Base-by-base conservation (phyloP, 2,113 vertebrate genomes). In the Campylomormyrus numenius region DNA sequence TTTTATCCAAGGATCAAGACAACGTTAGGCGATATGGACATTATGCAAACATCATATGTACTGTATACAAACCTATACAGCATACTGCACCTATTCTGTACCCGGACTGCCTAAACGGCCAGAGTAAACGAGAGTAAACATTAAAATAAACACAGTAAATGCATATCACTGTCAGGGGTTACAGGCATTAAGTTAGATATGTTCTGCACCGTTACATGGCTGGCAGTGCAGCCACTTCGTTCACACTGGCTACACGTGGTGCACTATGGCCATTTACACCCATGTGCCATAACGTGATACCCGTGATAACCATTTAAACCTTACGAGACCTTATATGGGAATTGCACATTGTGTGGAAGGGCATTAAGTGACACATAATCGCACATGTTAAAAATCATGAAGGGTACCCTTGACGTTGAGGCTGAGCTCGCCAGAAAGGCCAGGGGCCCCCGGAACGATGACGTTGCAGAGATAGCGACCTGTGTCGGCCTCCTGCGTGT, bases 391-490 rank as follows among this genome's bases (percentile, higher is more conserved):
- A 42, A 17, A 42, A 80, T 39, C 35, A 42, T 19, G 35, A 80
- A 42, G 15, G 74, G 35, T 80, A 98, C 97, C 97, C 94, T 97
- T 95, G 45, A 98, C 97, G 0, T 95, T 96, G 87, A 98, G 96
- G 90, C 93, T 93, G 90, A 98, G 92, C 92, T 94, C 93, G 91
- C 24, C 91, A 0, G 88, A 88, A 84, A 95, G 91, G 58, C 93
- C 19, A 10, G 5, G 91, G 90, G 0, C 94, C 89, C 94, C 95
- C 0, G 91, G 92, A 92, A 97, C 93, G 13, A 97, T 96, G 90
- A 99, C 96, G 0, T 94, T 95, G 92, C 97, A 98, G 74, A 93
- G 90, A 93, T 98, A 98, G 88, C 92, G 94, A 0, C 98, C 98
- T 0, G 98, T 96, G 93, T 99, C 98, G 0, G 91, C 91, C 92